Percentiles rank a stretch among this genome's conserved stretches.
Conservation (phyloP, 2,888 invertebrate genomes). For the Salticus scenicus region DNA sequence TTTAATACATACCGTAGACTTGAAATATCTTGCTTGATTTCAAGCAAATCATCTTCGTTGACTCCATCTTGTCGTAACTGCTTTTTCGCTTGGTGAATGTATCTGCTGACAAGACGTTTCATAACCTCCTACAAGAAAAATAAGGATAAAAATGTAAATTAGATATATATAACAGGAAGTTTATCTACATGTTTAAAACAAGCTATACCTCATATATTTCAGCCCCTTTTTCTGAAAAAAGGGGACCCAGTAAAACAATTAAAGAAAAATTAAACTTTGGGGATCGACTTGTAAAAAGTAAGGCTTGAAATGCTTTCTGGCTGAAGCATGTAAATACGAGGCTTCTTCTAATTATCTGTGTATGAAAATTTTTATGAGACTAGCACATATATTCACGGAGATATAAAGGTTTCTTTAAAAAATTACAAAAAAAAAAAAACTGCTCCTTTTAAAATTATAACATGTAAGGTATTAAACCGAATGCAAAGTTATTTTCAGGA, state of each 20-base stretch:
- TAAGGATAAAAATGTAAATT: neutral
- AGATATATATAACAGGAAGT: neutral
- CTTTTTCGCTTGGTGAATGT: constrained; percentile 78
- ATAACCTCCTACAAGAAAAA: constrained; percentile 77
- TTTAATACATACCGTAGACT: constrained; percentile 77
- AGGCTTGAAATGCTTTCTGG: too few species aligned
- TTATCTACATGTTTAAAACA: neutral
- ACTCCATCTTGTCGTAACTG: constrained; percentile 79
- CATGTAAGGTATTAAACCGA: too few species aligned
- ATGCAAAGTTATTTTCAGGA: too few species aligned
- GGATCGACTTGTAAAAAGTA: too few species aligned
- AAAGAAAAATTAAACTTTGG: neutral
- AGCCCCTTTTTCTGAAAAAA: neutral
- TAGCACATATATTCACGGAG: too few species aligned
- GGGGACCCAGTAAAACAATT: neutral
- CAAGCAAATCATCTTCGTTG: constrained; percentile 79
- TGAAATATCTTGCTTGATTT: constrained; percentile 80
- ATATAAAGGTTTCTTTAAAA: too few species aligned
- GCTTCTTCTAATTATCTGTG: too few species aligned
- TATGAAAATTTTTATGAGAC: too few species aligned
- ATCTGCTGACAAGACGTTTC: constrained; percentile 78
- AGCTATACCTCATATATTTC: neutral
- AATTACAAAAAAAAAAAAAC: too few species aligned
- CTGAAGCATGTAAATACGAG: too few species aligned
- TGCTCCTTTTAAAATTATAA: too few species aligned